phyloP scores from a whole-genome alignment of 2,113 vertebrate species.

The Neodon shergylaensis region DNA sequence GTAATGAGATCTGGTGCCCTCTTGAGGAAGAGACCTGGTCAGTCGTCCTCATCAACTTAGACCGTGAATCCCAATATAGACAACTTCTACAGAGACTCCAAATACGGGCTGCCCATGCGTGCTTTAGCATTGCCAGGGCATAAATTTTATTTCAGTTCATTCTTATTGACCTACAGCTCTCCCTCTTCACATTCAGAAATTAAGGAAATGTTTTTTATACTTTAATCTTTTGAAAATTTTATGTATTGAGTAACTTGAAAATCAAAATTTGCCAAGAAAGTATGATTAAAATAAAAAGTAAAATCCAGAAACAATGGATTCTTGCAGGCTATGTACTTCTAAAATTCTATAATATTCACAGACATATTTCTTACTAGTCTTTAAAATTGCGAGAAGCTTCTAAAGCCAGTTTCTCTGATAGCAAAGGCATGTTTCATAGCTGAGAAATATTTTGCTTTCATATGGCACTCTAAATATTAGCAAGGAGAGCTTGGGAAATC shows the following conservation, averaged over 20 bases:
- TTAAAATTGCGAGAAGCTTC: not conserved
- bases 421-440: not conserved
- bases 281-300: not conserved
- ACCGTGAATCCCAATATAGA: no score
- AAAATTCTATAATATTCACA: not conserved
- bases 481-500: not conserved
- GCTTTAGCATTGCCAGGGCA: no score
- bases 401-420: not conserved
- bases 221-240: not conserved
- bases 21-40: no score
- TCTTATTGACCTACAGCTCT: not conserved
- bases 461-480: not conserved
- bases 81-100: no score
- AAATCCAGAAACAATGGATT: not conserved
- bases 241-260: not conserved
- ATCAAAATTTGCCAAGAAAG: not conserved
- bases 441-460: conserved; percentile 12
- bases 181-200: not conserved
- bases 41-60: no score
- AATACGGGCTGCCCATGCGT: no score
- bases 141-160: no score
- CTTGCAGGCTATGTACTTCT: not conserved
- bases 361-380: not conserved
- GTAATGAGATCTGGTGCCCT: no score
- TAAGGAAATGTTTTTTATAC: not conserved